Conservation (phyloP, 2,113 vertebrate genomes). For the Scalopus aquaticus region DNA sequence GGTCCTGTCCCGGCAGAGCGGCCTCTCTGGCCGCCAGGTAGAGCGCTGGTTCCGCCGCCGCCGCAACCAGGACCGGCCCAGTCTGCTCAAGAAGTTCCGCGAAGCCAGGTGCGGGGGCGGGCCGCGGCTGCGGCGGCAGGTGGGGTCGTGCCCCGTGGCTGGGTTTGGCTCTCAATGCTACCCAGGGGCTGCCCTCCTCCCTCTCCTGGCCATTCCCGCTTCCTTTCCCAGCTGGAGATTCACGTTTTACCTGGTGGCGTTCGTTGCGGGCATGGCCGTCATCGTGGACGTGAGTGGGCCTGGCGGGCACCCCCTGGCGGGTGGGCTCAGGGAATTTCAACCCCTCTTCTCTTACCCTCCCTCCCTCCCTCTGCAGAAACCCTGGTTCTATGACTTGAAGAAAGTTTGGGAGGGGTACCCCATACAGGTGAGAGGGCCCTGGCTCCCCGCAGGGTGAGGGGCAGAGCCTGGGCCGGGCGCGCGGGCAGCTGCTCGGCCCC, state of each 20-base stretch:
- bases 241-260: conserved; percentile 97
- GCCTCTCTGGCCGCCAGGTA: conserved; percentile 84
- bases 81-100: conserved; percentile 95
- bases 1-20: conserved; percentile 79
- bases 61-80: conserved; percentile 93
- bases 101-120: conserved; percentile 90
- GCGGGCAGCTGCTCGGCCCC: no score
- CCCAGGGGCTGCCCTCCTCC: no score
- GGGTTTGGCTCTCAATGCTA: no score
- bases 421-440: conserved; percentile 87
- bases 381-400: conserved; percentile 95
- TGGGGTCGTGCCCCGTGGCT: no score
- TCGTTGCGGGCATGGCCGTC: conserved; percentile 94
- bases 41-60: conserved; percentile 96
- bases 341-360: not conserved
- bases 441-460: not conserved
- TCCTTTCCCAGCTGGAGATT: conserved; percentile 97
- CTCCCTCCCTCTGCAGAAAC: conserved; percentile 87
- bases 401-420: conserved; percentile 96
- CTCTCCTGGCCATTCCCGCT: conserved; percentile 67
- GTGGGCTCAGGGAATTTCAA: no score
- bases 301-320: no score
- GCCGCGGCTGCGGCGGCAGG: no score
- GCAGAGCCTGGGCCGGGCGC: no score
- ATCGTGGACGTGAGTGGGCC: conserved; percentile 93